A percentile compares a stretch with the other conserved stretches of the same genome.
Evolutionary conservation across 2,113 vertebrate species (phyloP).

Genomic region (Trogon surrucura): DNA sequence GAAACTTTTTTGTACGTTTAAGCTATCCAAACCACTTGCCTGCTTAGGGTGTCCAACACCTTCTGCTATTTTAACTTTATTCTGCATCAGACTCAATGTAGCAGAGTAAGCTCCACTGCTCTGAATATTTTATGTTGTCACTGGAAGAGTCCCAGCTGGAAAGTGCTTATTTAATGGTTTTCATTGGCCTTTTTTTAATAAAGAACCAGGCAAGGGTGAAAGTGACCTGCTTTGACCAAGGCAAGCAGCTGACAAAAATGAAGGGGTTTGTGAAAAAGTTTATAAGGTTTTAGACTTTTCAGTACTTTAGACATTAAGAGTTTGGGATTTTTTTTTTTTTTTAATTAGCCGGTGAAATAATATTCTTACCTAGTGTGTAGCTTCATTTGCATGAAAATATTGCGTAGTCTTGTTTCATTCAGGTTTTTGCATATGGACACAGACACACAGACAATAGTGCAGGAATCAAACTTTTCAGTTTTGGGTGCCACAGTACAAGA

Average conservation of each 20-base stretch:
- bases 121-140: not conserved
- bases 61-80: not conserved
- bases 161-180: not conserved
- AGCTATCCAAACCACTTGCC: not conserved
- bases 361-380: not conserved
- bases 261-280: not conserved
- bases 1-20: not conserved
- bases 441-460: accelerated
- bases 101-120: not conserved
- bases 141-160: not conserved
- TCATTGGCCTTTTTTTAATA: not conserved
- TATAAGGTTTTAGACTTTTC: not conserved
- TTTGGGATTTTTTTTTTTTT: not conserved
- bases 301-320: not conserved
- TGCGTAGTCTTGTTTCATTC: not conserved
- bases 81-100: not conserved
- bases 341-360: not conserved
- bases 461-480: not conserved
- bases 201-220: not conserved
- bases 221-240: not conserved
- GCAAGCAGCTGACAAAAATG: not conserved
- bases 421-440: not conserved
- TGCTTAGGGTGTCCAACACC: not conserved
- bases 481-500: no score
- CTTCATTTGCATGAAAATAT: not conserved